Conservation (phyloP, 2,888 invertebrate species). For the Netelia melanura region DNA sequence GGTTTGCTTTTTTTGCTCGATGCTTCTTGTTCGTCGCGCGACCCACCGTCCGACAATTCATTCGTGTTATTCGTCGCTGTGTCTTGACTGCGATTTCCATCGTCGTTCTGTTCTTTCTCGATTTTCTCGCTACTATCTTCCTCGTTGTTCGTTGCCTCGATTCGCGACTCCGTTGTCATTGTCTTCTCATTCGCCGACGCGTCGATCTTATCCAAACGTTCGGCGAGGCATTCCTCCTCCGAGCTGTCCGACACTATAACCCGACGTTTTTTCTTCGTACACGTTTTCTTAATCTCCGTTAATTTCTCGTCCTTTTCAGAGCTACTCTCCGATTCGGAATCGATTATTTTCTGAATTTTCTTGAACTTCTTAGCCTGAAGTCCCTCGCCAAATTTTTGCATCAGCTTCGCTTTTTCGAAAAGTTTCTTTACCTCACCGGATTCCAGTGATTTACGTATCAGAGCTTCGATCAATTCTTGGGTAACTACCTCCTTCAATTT, state of each 20-base stretch:
- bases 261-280: constrained; percentile 74
- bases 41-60: constrained; percentile 40
- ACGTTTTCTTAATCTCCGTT: constrained; percentile 59
- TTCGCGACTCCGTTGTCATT: background rate
- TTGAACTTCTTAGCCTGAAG: constrained; percentile 84
- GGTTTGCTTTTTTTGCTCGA: constrained; percentile 67
- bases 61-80: constrained; percentile 54
- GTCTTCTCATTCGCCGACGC: constrained; percentile 34
- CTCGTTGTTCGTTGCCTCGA: constrained; percentile 30
- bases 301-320: constrained; percentile 82
- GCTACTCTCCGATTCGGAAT: constrained; percentile 85
- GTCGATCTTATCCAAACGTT: constrained; percentile 68
- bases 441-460: constrained; percentile 78
- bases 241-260: constrained; percentile 80
- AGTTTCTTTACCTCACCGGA: constrained; percentile 78
- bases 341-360: constrained; percentile 87
- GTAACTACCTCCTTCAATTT: constrained; percentile 76
- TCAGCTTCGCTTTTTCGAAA: constrained; percentile 85
- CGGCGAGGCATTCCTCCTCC: constrained; percentile 78
- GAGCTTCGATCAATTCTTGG: constrained; percentile 78
- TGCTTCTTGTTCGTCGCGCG: constrained; percentile 60
- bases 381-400: constrained; percentile 84
- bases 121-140: constrained; percentile 49
- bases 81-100: constrained; percentile 63
- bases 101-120: constrained; percentile 54